These are phyloP conservation scores for Zygothrica quintamaculata DNA, from an alignment of 2,888 invertebrate species.

Conservation along the genomic window DNA sequence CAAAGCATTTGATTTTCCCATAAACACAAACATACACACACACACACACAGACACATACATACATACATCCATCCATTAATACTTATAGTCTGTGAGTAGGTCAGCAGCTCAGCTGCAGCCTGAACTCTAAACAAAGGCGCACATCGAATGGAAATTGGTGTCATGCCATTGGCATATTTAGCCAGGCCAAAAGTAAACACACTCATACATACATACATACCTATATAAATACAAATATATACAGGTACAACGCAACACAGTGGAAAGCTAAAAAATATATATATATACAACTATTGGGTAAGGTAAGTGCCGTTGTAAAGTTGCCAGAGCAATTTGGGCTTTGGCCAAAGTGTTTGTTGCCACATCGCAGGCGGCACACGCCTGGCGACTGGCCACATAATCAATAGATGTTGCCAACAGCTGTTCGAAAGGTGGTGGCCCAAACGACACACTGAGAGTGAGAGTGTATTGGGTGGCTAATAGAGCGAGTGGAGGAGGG, in stretches of 20 bases:
- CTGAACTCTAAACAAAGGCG: slow-evolving; percentile 58
- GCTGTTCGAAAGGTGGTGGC: not conserved
- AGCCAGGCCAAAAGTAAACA: slow-evolving; percentile 55
- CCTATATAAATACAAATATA: no score
- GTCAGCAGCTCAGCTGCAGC: slow-evolving; percentile 56
- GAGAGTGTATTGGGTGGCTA: no score
- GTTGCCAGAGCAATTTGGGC: slow-evolving; percentile 20
- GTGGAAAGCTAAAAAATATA: slow-evolving; percentile 29
- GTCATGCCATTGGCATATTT: slow-evolving; percentile 82
- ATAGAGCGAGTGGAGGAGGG: not conserved
- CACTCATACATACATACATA: slow-evolving; percentile 18
- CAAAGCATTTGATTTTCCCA: slow-evolving; percentile 64
- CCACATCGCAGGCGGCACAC: slow-evolving; percentile 41
- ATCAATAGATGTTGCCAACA: slow-evolving; percentile 47
- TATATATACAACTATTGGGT: slow-evolving; percentile 59
- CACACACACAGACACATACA: slow-evolving; percentile 5
- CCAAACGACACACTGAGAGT: not conserved
- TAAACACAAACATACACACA: slow-evolving; percentile 9
- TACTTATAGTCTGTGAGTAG: slow-evolving; percentile 58
- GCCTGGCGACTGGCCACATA: slow-evolving; percentile 54
- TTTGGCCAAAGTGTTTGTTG: slow-evolving; percentile 39
- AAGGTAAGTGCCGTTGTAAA: slow-evolving; percentile 75
- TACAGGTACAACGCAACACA: slow-evolving; percentile 34
- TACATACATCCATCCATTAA: slow-evolving; percentile 1
- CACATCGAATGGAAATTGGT: slow-evolving; percentile 68